These are phyloP conservation scores for Aramus guarauna DNA, from an alignment of 2,113 vertebrate species.

Conservation along the genomic window DNA sequence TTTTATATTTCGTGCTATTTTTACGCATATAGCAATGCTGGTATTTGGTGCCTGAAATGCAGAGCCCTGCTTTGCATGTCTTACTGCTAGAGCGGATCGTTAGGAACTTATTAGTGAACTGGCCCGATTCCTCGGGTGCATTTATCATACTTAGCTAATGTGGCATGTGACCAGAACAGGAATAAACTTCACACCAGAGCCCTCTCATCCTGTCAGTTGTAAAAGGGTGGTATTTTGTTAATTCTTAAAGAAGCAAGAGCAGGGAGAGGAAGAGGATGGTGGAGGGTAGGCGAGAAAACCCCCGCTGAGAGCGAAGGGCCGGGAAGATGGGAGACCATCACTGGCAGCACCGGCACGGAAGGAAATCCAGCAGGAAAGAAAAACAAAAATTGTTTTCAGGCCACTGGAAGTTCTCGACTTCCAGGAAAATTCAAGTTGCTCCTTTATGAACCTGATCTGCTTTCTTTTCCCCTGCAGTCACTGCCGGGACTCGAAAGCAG, in stretches of 20 bases:
- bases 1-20: neutral
- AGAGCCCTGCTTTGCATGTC: conserved; percentile 3
- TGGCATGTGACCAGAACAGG: conserved; percentile 14
- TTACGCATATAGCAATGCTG: neutral
- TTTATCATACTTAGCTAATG: conserved; percentile 39
- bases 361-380: conserved; percentile 15
- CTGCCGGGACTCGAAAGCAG: neutral
- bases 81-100: neutral
- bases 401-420: neutral
- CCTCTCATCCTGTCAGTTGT: neutral
- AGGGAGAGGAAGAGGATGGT: neutral
- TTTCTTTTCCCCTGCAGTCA: neutral
- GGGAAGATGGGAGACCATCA: neutral
- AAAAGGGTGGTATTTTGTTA: neutral
- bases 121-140: conserved; percentile 16
- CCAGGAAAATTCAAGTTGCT: neutral
- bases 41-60: conserved; percentile 11
- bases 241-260: neutral
- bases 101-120: conserved; percentile 43
- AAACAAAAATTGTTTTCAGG: neutral
- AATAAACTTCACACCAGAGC: conserved; percentile 54
- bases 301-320: neutral
- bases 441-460: neutral
- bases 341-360: neutral
- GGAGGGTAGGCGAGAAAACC: neutral